These are phyloP conservation scores for Zosterops borbonicus DNA, from an alignment of 2,113 vertebrate species.

Conservation along the genomic window DNA sequence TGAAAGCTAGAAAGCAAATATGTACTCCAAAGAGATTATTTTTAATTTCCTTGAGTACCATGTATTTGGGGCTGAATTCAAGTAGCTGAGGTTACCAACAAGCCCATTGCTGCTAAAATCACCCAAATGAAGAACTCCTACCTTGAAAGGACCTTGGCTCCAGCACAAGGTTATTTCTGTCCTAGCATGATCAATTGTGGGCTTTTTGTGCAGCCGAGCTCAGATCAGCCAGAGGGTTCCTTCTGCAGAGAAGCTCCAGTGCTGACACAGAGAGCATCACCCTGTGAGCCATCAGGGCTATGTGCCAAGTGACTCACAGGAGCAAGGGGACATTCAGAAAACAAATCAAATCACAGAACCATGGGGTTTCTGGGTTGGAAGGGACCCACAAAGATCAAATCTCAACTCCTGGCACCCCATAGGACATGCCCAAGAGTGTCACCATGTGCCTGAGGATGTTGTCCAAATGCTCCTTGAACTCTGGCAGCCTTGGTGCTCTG, in stretches of 20 bases:
- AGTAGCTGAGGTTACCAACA: neutral
- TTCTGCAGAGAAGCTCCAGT: constrained; percentile 13
- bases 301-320: neutral
- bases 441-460: neutral
- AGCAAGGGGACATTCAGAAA: neutral
- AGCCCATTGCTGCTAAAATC: neutral
- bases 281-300: neutral
- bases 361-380: neutral
- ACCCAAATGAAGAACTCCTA: constrained; percentile 23
- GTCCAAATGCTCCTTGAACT: neutral
- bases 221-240: neutral
- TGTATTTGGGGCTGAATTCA: neutral
- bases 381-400: neutral
- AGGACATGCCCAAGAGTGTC: neutral
- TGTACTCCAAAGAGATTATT: neutral
- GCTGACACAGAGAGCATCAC: neutral
- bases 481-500: neutral
- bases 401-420: neutral
- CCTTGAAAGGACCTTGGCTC: constrained; percentile 24
- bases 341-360: neutral
- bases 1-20: constrained; percentile 29
- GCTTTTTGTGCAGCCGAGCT: neutral
- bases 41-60: constrained; percentile 1
- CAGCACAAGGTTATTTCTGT: constrained; percentile 24
- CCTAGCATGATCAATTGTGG: neutral